These are phyloP conservation scores for Fregetta grallaria DNA, from an alignment of 2,113 vertebrate species.

Conservation along the genomic window DNA sequence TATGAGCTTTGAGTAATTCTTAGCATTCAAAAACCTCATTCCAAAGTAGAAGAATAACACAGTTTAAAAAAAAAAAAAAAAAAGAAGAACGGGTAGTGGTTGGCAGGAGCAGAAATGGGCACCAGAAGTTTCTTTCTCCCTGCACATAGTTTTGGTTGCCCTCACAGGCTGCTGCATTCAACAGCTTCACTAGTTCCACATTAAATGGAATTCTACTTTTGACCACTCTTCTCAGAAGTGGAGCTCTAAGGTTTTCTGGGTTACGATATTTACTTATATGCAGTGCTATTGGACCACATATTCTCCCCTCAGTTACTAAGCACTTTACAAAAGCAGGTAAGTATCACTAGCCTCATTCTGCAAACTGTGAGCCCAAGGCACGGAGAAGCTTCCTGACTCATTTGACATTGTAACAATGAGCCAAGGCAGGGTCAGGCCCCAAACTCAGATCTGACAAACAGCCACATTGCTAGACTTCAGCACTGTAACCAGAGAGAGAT, in stretches of 20 bases:
- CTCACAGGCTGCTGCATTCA: not conserved
- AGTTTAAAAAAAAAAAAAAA: not conserved
- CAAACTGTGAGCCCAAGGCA: not conserved
- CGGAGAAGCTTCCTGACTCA: not conserved
- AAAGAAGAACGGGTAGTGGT: not conserved
- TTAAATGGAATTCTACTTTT: not conserved
- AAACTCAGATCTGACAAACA: not conserved
- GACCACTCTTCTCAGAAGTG: not conserved
- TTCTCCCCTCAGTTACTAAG: not conserved
- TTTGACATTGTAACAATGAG: accelerated
- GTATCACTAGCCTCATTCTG: not conserved
- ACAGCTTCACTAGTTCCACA: not conserved
- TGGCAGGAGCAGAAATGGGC: not conserved
- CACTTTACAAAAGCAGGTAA: not conserved
- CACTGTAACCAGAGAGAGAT: not conserved
- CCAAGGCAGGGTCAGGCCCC: not conserved
- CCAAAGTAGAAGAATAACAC: not conserved
- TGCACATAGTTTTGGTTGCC: not conserved
- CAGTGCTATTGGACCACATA: not conserved
- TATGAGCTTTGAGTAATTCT: conserved; percentile 16
- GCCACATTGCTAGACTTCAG: not conserved
- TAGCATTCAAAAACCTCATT: conserved; percentile 2
- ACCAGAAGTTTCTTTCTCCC: not conserved
- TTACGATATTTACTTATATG: not conserved
- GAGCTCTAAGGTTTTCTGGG: not conserved